Evolutionary conservation across 2,797 vertebrate genomes (phyloP), one percentile per base, ranked within the genome.

Genomic region (Babyrousa celebensis): DNA sequence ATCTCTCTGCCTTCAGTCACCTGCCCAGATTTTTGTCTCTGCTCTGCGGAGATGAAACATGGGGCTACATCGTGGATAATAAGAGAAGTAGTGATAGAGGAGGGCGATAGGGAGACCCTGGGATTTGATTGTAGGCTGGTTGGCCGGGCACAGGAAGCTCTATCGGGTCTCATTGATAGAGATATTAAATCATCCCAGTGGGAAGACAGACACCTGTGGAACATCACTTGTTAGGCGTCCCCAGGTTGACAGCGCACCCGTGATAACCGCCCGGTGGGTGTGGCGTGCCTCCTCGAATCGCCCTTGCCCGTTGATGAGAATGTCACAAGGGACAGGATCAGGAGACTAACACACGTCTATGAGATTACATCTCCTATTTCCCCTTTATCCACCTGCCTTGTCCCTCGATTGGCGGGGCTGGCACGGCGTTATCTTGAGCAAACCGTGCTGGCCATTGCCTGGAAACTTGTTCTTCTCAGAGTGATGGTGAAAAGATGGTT

Each of bases 351-450:
- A 17, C 56, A 88, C 96, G 82, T 67, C 68, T 54, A 0, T 62
- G 20, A 79, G 96, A 96, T 96, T 92, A 16, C 92, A 82, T 91
- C 91, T 96, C 58, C 87, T 70, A 75, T 95, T 94, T 95, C 84
- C 62, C 68, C 82, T 72, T 56, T 56, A 87, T 85, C 92, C 92
- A 79, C 94, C 89, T 95, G 63, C 43, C 62, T 89, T 92, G 85
- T 85, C 90, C 63, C 63, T 84, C 0, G 0, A 14, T 90, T 2
- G 0, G 52, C 77, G 84, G 82, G 85, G 56, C 88, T 27, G 65
- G 80, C 62, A 12, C 3, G 15, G 27, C 1, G 0, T 10, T 10
- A 70, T 96, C 86, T 96, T 60, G 72, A 58, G 71, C 78, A 91
- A 91, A 62, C 74, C 32, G 1, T 62, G 29, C 58, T 96, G 83